These are phyloP conservation scores for Echiichthys vipera DNA, from an alignment of 2,797 vertebrate species.

Conservation along the genomic window DNA sequence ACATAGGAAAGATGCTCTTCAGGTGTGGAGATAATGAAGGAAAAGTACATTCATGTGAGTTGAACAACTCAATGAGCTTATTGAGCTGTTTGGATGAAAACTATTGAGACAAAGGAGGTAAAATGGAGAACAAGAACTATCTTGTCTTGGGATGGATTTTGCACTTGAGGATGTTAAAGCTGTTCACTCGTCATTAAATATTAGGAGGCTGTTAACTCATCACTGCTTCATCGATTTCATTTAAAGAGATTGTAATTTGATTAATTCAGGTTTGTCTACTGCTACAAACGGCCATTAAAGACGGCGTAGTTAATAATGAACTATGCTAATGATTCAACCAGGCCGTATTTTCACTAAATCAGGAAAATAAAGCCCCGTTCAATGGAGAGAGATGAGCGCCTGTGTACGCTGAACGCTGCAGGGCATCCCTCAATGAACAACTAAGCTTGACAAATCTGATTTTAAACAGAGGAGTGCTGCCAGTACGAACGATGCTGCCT, in stretches of 20 bases:
- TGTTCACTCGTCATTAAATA: too few relatives aligned
- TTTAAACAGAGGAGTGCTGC: conserved; percentile 22
- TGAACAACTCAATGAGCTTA: conserved; percentile 28
- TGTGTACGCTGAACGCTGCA: conserved; percentile 6
- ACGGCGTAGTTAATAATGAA: neutral
- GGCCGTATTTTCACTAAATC: neutral
- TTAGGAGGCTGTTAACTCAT: neutral
- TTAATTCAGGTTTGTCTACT: neutral
- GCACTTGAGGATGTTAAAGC: neutral
- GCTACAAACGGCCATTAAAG: neutral
- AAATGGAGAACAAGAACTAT: neutral
- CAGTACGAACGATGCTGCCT: neutral
- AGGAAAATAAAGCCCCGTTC: neutral
- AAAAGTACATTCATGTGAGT: conserved; percentile 8
- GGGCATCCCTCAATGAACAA: conserved; percentile 17
- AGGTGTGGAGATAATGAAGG: neutral
- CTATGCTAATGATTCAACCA: neutral
- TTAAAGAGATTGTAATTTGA: neutral
- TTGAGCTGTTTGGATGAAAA: conserved; percentile 38
- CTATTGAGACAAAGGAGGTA: neutral
- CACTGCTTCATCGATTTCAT: neutral
- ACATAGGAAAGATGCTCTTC: neutral
- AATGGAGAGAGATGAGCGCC: neutral
- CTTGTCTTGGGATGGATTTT: neutral
- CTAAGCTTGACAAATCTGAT: conserved; percentile 23